A percentile compares a stretch with the other conserved stretches of the same genome.
Conservation (phyloP, 1,140 invertebrate species). For the Pararge aegeria region DNA sequence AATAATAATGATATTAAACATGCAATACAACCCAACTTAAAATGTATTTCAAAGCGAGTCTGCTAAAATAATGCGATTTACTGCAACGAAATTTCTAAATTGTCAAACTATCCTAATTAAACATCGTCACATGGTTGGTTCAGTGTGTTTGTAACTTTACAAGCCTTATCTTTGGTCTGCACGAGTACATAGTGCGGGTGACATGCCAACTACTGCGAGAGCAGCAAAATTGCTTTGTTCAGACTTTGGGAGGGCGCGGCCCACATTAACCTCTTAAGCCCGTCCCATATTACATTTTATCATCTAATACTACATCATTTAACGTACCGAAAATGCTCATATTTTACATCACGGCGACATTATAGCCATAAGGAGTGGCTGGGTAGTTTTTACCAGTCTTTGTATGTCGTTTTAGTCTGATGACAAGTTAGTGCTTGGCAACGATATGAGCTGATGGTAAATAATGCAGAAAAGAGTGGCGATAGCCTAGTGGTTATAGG, state of each 20-base stretch:
- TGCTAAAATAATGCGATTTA: neutral
- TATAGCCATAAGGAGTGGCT: conserved; percentile 9
- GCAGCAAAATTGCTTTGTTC: conserved; percentile 62
- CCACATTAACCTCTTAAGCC: conserved; percentile 26
- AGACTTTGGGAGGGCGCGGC: conserved; percentile 45
- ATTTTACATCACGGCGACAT: neutral
- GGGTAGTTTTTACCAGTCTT: too few relatives aligned
- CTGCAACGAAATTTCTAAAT: neutral
- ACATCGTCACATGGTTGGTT: conserved; percentile 6
- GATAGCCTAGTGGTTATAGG: too few relatives aligned
- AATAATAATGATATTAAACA: too few relatives aligned
- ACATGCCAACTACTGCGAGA: conserved; percentile 50
- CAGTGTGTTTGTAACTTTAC: conserved; percentile 23
- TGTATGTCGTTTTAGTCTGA: too few relatives aligned
- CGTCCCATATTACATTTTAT: conserved; percentile 17
- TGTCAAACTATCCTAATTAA: neutral
- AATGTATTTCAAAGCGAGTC: too few relatives aligned
- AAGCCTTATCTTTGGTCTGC: conserved; percentile 47
- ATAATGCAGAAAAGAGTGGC: too few relatives aligned
- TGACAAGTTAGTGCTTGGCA: too few relatives aligned
- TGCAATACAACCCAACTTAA: too few relatives aligned
- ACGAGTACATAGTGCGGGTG: conserved; percentile 48
- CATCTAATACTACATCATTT: conserved; percentile 9
- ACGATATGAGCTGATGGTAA: too few relatives aligned
- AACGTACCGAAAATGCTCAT: neutral